Conservation (phyloP, 30 jellyfish, hydroid and myxozoan species). For the Cassiopea xamachana region DNA sequence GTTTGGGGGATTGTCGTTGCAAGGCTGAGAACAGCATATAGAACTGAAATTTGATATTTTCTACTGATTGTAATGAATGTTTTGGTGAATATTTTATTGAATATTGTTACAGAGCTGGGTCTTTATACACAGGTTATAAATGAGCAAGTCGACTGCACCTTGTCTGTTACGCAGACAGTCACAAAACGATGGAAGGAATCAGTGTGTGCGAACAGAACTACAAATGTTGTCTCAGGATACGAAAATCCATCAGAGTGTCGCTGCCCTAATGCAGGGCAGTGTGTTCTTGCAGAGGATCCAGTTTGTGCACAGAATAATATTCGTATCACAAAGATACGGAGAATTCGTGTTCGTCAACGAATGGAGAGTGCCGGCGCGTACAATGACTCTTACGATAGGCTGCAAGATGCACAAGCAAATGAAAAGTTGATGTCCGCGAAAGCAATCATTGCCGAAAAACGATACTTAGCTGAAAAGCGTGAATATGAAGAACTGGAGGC, state of each 20-base stretch:
- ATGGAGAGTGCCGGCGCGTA: slow-evolving; percentile 61
- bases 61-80: too few relatives aligned
- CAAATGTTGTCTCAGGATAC: slow-evolving; percentile 50
- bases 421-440: not conserved
- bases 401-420: slow-evolving; percentile 27
- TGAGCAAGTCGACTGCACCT: slow-evolving; percentile 63
- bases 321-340: slow-evolving; percentile 19
- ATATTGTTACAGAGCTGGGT: too few relatives aligned
- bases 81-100: too few relatives aligned
- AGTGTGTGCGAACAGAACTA: slow-evolving; percentile 21
- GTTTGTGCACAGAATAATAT: slow-evolving; percentile 33
- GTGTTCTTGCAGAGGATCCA: slow-evolving; percentile 50
- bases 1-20: too few relatives aligned
- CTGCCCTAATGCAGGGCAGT: slow-evolving; percentile 35
- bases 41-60: too few relatives aligned
- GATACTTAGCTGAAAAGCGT: slow-evolving; percentile 19
- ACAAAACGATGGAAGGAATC: slow-evolving; percentile 48
- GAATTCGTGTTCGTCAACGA: slow-evolving; percentile 10
- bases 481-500: slow-evolving; percentile 47
- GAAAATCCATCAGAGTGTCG: slow-evolving; percentile 61
- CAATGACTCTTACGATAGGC: slow-evolving; percentile 47
- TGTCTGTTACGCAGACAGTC: slow-evolving; percentile 33
- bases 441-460: slow-evolving; percentile 41
- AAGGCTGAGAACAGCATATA: too few relatives aligned
- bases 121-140: slow-evolving; percentile 23